Evolutionary conservation across 2,113 vertebrate species (phyloP).

Genomic region (Apteryx owenii): DNA sequence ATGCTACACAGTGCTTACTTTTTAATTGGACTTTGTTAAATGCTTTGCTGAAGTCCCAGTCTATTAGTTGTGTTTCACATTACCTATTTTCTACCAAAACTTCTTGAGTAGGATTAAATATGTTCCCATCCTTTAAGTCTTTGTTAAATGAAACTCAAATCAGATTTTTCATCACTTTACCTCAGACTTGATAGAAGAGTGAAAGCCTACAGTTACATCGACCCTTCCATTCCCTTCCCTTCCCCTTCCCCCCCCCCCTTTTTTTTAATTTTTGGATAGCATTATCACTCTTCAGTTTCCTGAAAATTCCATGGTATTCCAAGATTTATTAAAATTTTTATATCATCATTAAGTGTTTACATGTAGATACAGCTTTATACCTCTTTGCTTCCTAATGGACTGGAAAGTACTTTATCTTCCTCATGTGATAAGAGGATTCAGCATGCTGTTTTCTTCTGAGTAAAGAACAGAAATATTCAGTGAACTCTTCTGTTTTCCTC

Average conservation of each 20-base stretch:
- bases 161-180: neutral
- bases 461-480: neutral
- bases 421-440: neutral
- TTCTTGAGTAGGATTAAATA: neutral
- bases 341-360: constrained; percentile 19
- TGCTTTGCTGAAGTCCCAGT: neutral
- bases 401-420: neutral
- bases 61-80: neutral
- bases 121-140: neutral
- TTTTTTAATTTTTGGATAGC: neutral
- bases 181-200: neutral
- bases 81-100: neutral
- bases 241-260: too few species aligned
- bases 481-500: neutral
- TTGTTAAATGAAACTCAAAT: neutral
- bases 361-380: neutral
- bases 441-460: constrained; percentile 3
- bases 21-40: neutral
- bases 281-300: neutral
- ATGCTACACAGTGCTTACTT: neutral
- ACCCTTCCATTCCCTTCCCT: too few species aligned
- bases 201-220: neutral
- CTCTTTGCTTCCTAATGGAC: constrained; percentile 15
- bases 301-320: neutral
- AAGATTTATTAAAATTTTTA: constrained; percentile 12